A percentile compares a stretch with the other conserved stretches of the same genome.
phyloP scores from a whole-genome alignment of 2,797 vertebrate genomes.

The Tympanoctomys barrerae region DNA sequence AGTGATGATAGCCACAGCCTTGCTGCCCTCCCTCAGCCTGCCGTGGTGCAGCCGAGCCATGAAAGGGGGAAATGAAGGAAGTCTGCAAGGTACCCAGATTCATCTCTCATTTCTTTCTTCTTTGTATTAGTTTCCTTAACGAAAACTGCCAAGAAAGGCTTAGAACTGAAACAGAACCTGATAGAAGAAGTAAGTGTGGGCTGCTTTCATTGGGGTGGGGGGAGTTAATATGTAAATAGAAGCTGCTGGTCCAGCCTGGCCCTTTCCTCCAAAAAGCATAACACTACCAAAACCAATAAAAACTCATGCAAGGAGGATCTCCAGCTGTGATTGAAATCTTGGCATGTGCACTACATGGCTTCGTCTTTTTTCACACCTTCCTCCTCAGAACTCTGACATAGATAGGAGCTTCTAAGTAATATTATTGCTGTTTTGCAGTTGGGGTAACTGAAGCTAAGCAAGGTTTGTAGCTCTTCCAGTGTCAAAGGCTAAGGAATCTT shows the following conservation, averaged over 20 bases:
- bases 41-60: not conserved
- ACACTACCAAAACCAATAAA: not conserved
- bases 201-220: not conserved
- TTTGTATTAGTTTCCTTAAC: slow-evolving; percentile 94
- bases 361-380: not conserved
- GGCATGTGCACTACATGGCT: too few species aligned
- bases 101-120: not conserved
- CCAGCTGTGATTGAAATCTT: not conserved
- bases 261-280: not conserved
- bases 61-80: not conserved
- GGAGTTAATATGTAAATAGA: not conserved
- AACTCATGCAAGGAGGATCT: fast-evolving
- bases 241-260: not conserved
- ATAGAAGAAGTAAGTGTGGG: slow-evolving; percentile 93
- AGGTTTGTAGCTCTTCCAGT: not conserved
- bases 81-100: not conserved
- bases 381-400: not conserved
- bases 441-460: not conserved
- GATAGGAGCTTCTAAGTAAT: not conserved
- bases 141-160: slow-evolving; percentile 95
- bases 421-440: not conserved
- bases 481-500: not conserved
- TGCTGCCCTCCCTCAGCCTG: not conserved
- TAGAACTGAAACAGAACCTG: slow-evolving; percentile 95
- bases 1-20: not conserved